phyloP scores from a whole-genome alignment of 2,113 vertebrate genomes.

The Desmodus rotundus region DNA sequence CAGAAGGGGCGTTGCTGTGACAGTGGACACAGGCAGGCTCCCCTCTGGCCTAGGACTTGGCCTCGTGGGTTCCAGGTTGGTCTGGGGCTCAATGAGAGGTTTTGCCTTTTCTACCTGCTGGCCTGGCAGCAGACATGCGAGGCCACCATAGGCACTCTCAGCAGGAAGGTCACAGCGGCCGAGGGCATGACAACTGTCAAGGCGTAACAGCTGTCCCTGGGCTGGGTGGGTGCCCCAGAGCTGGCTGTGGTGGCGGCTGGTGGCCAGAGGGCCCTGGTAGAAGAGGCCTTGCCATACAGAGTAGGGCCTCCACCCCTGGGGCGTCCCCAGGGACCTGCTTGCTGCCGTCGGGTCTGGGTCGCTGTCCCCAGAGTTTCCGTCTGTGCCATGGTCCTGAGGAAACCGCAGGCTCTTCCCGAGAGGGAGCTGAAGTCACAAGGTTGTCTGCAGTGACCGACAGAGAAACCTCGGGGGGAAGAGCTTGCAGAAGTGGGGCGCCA shows the following conservation, averaged over 20 bases:
- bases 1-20: slow-evolving; percentile 87
- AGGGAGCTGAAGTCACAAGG: slow-evolving; percentile 54
- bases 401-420: slow-evolving; percentile 37
- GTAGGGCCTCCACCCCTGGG: slow-evolving; percentile 63
- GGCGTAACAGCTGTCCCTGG: slow-evolving; percentile 75
- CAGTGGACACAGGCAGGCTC: slow-evolving; percentile 81
- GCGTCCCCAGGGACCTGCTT: slow-evolving; percentile 81
- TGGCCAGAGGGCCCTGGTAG: slow-evolving; percentile 65
- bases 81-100: slow-evolving; percentile 54
- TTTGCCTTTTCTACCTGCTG: slow-evolving; percentile 82
- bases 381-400: slow-evolving; percentile 45
- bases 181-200: slow-evolving; percentile 84
- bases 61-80: slow-evolving; percentile 27
- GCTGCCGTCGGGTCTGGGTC: slow-evolving; percentile 72
- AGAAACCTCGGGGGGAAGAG: slow-evolving; percentile 71
- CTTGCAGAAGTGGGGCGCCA: slow-evolving; percentile 68
- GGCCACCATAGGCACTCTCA: slow-evolving; percentile 79
- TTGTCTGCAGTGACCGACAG: slow-evolving; percentile 49
- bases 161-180: slow-evolving; percentile 77
- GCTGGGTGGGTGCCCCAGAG: slow-evolving; percentile 73
- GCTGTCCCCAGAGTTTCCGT: slow-evolving; percentile 75
- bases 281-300: slow-evolving; percentile 69
- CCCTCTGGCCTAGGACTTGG: slow-evolving; percentile 74
- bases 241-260: slow-evolving; percentile 75
- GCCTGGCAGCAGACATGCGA: slow-evolving; percentile 78